A percentile compares a stretch with the other conserved stretches of the same genome.
These are phyloP conservation scores for Campodea augens DNA, from an alignment of 1,140 invertebrate species.

Conservation along the genomic window DNA sequence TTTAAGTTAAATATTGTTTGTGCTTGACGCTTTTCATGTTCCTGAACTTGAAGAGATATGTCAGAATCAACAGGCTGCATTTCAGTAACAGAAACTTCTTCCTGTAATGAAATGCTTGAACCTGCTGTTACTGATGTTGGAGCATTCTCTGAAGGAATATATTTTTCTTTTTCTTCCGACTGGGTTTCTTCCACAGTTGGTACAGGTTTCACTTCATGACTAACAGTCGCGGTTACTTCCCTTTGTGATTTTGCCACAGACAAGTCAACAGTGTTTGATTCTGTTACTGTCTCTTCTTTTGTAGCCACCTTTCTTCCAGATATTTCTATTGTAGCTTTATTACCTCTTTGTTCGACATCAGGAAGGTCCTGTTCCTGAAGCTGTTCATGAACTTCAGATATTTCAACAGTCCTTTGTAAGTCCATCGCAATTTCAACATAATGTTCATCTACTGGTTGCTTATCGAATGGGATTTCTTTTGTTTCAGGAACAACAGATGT, in stretches of 20 bases:
- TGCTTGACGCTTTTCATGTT: too few species aligned
- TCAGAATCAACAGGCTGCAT: too few species aligned
- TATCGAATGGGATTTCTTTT: slow-evolving; percentile 16
- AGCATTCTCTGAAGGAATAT: not conserved
- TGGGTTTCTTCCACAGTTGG: not conserved
- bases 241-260: not conserved
- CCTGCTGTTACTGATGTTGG: too few species aligned
- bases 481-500: slow-evolving; percentile 28
- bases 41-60: too few species aligned
- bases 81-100: too few species aligned
- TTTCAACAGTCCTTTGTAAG: not conserved
- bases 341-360: not conserved
- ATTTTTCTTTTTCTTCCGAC: not conserved
- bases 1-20: too few species aligned
- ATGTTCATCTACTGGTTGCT: slow-evolving; percentile 1
- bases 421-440: not conserved
- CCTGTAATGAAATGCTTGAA: too few species aligned
- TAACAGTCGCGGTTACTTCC: not conserved
- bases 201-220: not conserved
- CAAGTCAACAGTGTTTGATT: not conserved
- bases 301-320: not conserved
- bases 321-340: not conserved
- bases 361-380: not conserved
- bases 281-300: slow-evolving; percentile 1
- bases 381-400: slow-evolving; percentile 4